Evolutionary conservation across 2,888 invertebrate species (phyloP).

Genomic region (Drosophila incognita): DNA sequence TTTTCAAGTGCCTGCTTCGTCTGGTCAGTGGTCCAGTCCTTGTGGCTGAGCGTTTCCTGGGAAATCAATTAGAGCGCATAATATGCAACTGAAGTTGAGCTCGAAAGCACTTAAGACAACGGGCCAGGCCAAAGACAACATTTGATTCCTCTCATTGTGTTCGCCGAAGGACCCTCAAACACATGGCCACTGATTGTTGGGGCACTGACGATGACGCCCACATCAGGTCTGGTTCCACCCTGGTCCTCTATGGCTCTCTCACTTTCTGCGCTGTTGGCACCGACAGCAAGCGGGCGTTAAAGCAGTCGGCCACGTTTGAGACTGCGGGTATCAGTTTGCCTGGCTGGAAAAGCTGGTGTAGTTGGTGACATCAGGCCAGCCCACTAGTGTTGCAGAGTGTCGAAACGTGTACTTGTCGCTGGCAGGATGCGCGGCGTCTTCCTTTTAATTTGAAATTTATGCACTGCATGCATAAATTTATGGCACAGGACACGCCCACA

Average conservation of each 20-base stretch:
- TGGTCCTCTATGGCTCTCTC: not conserved
- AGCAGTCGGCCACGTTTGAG: constrained; percentile 24
- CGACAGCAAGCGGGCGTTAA: constrained; percentile 49
- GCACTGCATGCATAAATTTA: constrained; percentile 80
- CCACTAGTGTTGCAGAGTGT: constrained; percentile 74
- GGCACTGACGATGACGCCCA: constrained; percentile 42
- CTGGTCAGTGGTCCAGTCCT: constrained; percentile 31
- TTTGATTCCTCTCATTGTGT: constrained; percentile 58
- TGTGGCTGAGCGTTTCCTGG: constrained; percentile 28
- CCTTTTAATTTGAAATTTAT: constrained; percentile 79
- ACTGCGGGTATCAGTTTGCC: constrained; percentile 46
- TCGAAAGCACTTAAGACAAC: constrained; percentile 49
- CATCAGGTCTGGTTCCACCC: constrained; percentile 24
- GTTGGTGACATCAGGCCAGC: constrained; percentile 22
- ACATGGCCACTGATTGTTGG: constrained; percentile 45
- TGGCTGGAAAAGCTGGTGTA: constrained; percentile 4
- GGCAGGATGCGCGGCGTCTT: constrained; percentile 65
- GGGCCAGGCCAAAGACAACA: constrained; percentile 32
- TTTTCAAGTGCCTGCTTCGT: constrained; percentile 9
- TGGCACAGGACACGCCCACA: constrained; percentile 69
- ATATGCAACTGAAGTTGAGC: constrained; percentile 57
- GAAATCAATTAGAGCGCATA: constrained; percentile 71
- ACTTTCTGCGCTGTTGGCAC: constrained; percentile 35
- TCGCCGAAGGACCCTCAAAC: constrained; percentile 17
- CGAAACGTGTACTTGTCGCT: constrained; percentile 80